phyloP scores from a whole-genome alignment of 2,113 vertebrate genomes.

The Xenopus borealis region DNA sequence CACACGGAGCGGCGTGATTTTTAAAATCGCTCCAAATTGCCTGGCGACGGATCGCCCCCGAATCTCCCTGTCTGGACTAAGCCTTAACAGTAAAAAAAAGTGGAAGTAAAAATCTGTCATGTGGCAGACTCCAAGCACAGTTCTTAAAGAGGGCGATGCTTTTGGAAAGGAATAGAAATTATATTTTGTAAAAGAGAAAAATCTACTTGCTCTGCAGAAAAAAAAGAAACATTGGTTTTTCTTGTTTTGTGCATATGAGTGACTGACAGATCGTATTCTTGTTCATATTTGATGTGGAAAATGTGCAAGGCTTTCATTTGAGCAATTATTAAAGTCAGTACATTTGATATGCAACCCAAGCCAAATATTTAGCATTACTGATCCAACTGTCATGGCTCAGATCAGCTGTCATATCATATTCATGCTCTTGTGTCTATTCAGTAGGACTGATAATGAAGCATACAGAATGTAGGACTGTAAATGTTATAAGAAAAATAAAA shows the following conservation, averaged over 20 bases:
- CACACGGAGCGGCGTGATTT: no score
- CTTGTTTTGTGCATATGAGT: conserved; percentile 17
- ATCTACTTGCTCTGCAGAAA: no score
- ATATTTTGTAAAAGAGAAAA: no score
- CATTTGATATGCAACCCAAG: conserved; percentile 49
- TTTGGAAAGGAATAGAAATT: no score
- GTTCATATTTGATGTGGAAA: conserved; percentile 20
- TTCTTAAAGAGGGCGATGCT: background rate
- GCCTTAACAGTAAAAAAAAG: background rate
- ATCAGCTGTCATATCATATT: conserved; percentile 55
- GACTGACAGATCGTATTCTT: conserved; percentile 45
- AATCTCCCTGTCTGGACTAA: no score
- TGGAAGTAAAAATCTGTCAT: background rate
- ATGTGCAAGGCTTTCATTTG: conserved; percentile 52
- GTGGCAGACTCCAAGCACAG: background rate
- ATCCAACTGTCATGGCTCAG: conserved; percentile 54
- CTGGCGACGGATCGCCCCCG: no score
- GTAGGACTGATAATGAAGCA: conserved; percentile 51
- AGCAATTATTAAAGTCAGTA: conserved; percentile 50
- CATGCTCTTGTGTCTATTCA: conserved; percentile 46
- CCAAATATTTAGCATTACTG: conserved; percentile 28
- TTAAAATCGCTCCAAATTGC: no score
- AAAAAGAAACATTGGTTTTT: no score
- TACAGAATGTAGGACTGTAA: background rate
- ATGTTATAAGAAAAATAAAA: background rate